Base-by-base conservation (phyloP, 2,797 vertebrate species). In the Leptoclinus maculatus region DNA sequence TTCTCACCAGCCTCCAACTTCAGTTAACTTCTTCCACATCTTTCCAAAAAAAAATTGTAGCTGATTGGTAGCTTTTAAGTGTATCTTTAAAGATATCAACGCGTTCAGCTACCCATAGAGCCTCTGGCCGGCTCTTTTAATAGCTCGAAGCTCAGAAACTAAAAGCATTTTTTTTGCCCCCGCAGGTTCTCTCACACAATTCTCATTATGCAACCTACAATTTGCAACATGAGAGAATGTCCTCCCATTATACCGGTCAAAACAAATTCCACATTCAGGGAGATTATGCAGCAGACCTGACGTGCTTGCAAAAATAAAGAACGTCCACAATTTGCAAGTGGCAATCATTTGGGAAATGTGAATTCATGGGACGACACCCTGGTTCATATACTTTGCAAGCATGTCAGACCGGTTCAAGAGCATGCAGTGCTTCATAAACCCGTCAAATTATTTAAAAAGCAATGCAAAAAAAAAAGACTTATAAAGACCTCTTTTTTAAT, bases 61-160 rank as follows among this genome's bases (percentile, higher is more conserved):
- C 2, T n/a, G 13, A 29, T 9, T 38, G 11, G 17, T 19, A 38
- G n/a, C 23, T 51, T 62, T 62, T 1, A 5, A 16, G 36, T 54
- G 41, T 10, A 29, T 63, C 25, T 53, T 7, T 53, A 54, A 23
- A 64, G 58, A 49, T 47, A 25, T 25, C 54, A 45, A 7, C 8
- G 16, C 27, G 19, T 43, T 17, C 47, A 73, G 59, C 71, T 43
- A 1, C 25, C 34, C 43, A 49, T 0, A 34, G 45, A 32, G 19
- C 43, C 47, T 64, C 38, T 2, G 34, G 38, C 38, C 25, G 51
- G 23, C 23, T 76, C 16, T 45, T 53, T 11, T 19, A 49, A 47
- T 23, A 27, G 69, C 69, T 74, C 57, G 1, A 32, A 54, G 67
- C 19, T 43, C 53, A 66, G 4, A 51, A 39, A 71, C 34, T 66